Evolutionary conservation across 2,797 vertebrate genomes (phyloP).

Genomic region (Pelochelys cantorii): DNA sequence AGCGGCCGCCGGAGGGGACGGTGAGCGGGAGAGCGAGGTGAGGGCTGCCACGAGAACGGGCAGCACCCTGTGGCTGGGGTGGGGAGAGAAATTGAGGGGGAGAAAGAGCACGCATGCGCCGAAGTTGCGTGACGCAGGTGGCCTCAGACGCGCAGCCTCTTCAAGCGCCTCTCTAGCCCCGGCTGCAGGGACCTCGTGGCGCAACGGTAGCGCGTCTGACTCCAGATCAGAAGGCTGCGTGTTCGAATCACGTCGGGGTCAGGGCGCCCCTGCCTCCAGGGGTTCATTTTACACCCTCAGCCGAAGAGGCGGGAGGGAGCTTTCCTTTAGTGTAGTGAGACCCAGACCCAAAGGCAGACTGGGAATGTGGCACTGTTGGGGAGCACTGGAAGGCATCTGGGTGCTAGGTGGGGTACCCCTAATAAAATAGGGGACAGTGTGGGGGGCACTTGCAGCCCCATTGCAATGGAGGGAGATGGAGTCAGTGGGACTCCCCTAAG

Average conservation of each 20-base stretch:
- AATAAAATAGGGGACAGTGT: not conserved
- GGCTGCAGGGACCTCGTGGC: slow-evolving; percentile 59
- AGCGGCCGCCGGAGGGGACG: not conserved
- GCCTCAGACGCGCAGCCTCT: not conserved
- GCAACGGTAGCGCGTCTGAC: slow-evolving; percentile 80
- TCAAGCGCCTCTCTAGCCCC: rapidly evolving
- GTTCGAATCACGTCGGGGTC: slow-evolving; percentile 80
- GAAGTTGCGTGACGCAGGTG: rapidly evolving
- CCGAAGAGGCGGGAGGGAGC: rapidly evolving
- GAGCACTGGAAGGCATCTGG: too few relatives aligned
- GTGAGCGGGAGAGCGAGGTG: not conserved
- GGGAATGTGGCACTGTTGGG: not conserved
- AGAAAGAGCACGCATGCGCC: not conserved
- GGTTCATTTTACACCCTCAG: not conserved
- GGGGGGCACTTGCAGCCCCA: not conserved
- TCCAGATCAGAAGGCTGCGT: slow-evolving; percentile 80
- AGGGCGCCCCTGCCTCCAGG: rapidly evolving
- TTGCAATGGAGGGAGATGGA: too few relatives aligned
- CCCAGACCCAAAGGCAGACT: too few relatives aligned
- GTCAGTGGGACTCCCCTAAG: not conserved
- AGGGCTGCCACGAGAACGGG: not conserved
- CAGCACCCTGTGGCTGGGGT: not conserved
- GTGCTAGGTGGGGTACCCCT: too few relatives aligned
- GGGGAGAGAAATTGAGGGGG: rapidly evolving
- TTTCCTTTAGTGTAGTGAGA: rapidly evolving